Percentiles rank a stretch among this genome's conserved stretches.
Evolutionary conservation across 2,888 invertebrate species (phyloP).

Genomic region (Onthophagus sagittarius): DNA sequence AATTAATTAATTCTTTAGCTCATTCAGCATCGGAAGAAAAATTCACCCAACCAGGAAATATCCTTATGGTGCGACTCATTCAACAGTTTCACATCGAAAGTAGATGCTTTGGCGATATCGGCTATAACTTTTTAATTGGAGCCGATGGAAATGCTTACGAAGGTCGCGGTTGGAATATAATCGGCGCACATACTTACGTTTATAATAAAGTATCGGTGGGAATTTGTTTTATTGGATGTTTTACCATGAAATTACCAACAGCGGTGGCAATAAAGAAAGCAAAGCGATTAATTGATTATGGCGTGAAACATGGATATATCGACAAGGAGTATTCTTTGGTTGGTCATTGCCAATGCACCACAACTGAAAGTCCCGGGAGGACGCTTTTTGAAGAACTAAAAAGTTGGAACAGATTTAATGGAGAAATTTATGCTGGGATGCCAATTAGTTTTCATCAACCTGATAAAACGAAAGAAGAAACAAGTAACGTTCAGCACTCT

Average conservation of each 20-base stretch:
- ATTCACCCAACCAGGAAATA: slow-evolving; percentile 48
- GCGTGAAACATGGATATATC: slow-evolving; percentile 50
- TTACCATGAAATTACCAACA: slow-evolving; percentile 49
- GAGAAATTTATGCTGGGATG: not conserved
- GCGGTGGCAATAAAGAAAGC: slow-evolving; percentile 47
- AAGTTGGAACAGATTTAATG: slow-evolving; percentile 52
- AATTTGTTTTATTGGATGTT: slow-evolving; percentile 55
- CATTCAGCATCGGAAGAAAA: slow-evolving; percentile 53
- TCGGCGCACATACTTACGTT: slow-evolving; percentile 53
- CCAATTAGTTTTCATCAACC: not conserved
- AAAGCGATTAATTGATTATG: slow-evolving; percentile 48
- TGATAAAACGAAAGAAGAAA: not conserved
- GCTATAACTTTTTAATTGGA: slow-evolving; percentile 56
- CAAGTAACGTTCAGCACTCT: too few species aligned
- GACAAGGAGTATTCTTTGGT: slow-evolving; percentile 49
- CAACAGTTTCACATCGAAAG: slow-evolving; percentile 55
- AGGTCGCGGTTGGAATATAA: slow-evolving; percentile 55
- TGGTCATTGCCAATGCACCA: slow-evolving; percentile 53
- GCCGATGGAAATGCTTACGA: slow-evolving; percentile 57
- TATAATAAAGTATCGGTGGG: slow-evolving; percentile 53
- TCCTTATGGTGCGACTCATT: slow-evolving; percentile 48
- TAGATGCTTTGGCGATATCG: slow-evolving; percentile 52
- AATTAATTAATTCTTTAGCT: slow-evolving; percentile 36
- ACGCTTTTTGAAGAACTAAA: slow-evolving; percentile 52
- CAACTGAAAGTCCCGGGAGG: slow-evolving; percentile 54